Percentiles rank a stretch among this genome's conserved stretches.
Conservation (phyloP, 2,797 vertebrate genomes). For the Chaunax sp. region DNA sequence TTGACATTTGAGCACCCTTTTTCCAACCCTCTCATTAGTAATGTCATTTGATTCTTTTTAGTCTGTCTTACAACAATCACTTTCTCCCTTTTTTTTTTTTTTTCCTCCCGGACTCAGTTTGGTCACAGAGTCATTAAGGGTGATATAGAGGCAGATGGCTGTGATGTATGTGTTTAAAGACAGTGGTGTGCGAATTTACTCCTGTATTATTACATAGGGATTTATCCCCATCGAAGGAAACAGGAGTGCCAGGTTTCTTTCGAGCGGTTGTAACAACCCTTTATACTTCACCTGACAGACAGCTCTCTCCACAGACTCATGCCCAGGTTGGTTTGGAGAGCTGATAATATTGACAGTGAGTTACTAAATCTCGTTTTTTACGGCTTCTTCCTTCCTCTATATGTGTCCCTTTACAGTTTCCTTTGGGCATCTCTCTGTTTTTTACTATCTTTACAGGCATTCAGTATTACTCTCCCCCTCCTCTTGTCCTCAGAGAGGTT, state of each 20-base stretch:
- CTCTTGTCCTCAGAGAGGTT: slow-evolving; percentile 45
- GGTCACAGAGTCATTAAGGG: slow-evolving; percentile 12
- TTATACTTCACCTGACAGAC: slow-evolving; percentile 38
- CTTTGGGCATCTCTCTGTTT: slow-evolving; percentile 43
- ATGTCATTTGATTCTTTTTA: slow-evolving; percentile 36
- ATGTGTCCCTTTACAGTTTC: slow-evolving; percentile 50
- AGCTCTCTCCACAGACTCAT: slow-evolving; percentile 31
- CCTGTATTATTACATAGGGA: background rate
- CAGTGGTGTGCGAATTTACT: background rate
- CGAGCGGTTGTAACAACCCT: slow-evolving; percentile 3
- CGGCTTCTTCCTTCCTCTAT: slow-evolving; percentile 40
- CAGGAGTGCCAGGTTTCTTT: slow-evolving; percentile 18
- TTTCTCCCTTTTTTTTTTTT: slow-evolving; percentile 14
- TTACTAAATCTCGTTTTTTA: slow-evolving; percentile 57
- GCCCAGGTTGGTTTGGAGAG: slow-evolving; percentile 47
- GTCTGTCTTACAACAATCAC: slow-evolving; percentile 8
- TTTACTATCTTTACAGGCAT: slow-evolving; percentile 48
- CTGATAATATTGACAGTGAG: slow-evolving; percentile 63
- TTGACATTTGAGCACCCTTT: slow-evolving; percentile 49
- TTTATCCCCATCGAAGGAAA: slow-evolving; percentile 14
- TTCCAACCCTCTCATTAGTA: slow-evolving; percentile 18
- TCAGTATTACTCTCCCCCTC: slow-evolving; percentile 44
- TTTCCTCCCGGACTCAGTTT: too few species aligned
- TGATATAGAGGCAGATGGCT: background rate
- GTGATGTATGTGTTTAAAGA: slow-evolving; percentile 25